A percentile compares a stretch with the other conserved stretches of the same genome.
phyloP scores from a whole-genome alignment of 2,888 invertebrate species.

The Beris morrisii region DNA sequence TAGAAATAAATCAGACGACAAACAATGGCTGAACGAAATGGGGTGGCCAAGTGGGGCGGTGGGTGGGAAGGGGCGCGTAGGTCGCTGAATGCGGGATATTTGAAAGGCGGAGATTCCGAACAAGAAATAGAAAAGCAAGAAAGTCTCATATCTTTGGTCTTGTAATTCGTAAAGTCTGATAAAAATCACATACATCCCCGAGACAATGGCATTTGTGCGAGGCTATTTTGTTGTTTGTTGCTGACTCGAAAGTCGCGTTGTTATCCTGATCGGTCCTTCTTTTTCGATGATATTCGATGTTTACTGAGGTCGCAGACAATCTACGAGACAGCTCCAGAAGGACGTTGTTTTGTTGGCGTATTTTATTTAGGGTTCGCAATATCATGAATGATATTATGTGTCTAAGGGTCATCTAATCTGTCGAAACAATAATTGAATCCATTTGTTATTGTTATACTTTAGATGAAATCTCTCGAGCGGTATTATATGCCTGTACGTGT shows the following conservation, averaged over 20 bases:
- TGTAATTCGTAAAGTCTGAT: slow-evolving; percentile 25
- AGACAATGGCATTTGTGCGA: slow-evolving; percentile 10
- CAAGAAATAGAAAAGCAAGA: slow-evolving; percentile 5
- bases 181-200: slow-evolving; percentile 24
- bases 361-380: background rate
- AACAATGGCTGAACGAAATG: slow-evolving; percentile 41
- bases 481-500: too few species aligned
- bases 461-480: too few species aligned
- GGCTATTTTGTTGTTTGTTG: slow-evolving; percentile 25
- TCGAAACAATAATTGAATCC: too few species aligned
- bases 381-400: too few species aligned
- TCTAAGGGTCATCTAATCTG: background rate
- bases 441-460: too few species aligned
- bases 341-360: background rate
- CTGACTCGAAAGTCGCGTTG: slow-evolving; percentile 22
- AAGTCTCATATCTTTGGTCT: slow-evolving; percentile 3
- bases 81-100: slow-evolving; percentile 7
- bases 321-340: slow-evolving; percentile 13
- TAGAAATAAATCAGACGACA: slow-evolving; percentile 45
- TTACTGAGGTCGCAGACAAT: background rate
- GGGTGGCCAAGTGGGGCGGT: background rate
- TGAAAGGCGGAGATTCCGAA: slow-evolving; percentile 10
- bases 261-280: background rate
- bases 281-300: slow-evolving; percentile 14
- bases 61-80: background rate